Conservation (phyloP, 2,113 vertebrate species). For the Turnix velox region DNA sequence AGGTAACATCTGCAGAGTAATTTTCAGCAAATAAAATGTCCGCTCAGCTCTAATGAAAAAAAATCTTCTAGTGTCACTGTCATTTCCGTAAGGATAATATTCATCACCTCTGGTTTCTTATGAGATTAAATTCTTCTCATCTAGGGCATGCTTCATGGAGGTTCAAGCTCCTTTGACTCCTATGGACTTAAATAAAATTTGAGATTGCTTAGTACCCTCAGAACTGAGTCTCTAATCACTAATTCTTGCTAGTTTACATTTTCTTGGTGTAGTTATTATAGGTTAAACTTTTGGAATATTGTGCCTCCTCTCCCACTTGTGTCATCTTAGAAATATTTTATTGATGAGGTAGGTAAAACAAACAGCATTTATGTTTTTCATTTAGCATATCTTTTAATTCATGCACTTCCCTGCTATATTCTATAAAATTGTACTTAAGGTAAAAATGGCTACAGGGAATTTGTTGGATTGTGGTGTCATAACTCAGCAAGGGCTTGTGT, state of each 20-base stretch:
- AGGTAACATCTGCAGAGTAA: neutral
- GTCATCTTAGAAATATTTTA: neutral
- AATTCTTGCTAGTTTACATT: neutral
- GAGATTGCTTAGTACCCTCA: neutral
- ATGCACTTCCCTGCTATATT: neutral
- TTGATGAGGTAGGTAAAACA: neutral
- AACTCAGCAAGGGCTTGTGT: neutral
- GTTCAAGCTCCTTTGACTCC: neutral
- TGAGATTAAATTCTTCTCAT: neutral
- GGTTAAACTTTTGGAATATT: neutral
- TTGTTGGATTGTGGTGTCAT: neutral
- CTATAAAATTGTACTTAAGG: neutral
- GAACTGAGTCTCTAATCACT: neutral
- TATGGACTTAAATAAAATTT: neutral
- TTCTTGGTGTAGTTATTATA: neutral
- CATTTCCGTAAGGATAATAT: neutral
- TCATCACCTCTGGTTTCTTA: neutral
- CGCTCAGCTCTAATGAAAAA: neutral
- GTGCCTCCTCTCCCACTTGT: neutral
- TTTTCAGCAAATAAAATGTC: constrained; percentile 26
- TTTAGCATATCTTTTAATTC: neutral
- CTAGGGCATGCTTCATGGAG: neutral
- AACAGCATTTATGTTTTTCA: neutral
- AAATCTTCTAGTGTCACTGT: neutral
- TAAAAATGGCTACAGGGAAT: neutral